Evolutionary conservation across 1,140 invertebrate species (phyloP).

Genomic region (Aphidius gifuensis): DNA sequence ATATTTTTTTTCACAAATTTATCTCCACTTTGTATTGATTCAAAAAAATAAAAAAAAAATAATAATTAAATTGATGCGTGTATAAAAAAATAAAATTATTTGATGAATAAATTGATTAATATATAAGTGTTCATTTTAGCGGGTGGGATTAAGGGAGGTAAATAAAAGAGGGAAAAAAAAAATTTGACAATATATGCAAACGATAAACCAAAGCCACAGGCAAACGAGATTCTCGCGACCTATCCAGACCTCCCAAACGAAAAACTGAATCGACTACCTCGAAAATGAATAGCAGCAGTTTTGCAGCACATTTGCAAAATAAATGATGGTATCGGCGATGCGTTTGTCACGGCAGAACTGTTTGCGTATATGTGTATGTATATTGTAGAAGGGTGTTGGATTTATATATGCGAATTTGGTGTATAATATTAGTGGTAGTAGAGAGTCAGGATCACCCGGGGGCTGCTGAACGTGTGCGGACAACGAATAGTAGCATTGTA

Average conservation of each 20-base stretch:
- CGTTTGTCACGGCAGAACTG: constrained; percentile 52
- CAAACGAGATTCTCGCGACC: constrained; percentile 22
- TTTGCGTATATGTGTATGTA: constrained; percentile 33
- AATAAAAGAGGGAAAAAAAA: background rate
- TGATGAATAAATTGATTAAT: too few species aligned
- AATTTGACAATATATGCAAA: background rate
- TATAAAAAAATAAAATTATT: too few species aligned
- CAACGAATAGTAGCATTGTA: background rate
- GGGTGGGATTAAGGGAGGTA: background rate
- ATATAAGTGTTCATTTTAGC: too few species aligned
- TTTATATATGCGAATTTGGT: constrained; percentile 18
- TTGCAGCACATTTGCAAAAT: constrained; percentile 56
- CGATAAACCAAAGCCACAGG: constrained; percentile 29
- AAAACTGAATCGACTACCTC: constrained; percentile 53
- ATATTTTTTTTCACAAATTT: too few species aligned
- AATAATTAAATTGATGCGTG: too few species aligned
- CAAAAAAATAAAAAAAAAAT: too few species aligned
- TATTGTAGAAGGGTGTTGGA: constrained; percentile 24
- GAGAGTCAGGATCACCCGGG: background rate
- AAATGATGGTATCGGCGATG: constrained; percentile 57
- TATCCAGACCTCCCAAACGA: constrained; percentile 41
- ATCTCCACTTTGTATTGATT: too few species aligned
- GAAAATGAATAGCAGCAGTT: constrained; percentile 58
- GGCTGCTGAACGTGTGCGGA: constrained; percentile 10
- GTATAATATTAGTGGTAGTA: background rate